These are phyloP conservation scores for Crotalus horridus DNA, from an alignment of 2,113 vertebrate genomes.

Conservation along the genomic window DNA sequence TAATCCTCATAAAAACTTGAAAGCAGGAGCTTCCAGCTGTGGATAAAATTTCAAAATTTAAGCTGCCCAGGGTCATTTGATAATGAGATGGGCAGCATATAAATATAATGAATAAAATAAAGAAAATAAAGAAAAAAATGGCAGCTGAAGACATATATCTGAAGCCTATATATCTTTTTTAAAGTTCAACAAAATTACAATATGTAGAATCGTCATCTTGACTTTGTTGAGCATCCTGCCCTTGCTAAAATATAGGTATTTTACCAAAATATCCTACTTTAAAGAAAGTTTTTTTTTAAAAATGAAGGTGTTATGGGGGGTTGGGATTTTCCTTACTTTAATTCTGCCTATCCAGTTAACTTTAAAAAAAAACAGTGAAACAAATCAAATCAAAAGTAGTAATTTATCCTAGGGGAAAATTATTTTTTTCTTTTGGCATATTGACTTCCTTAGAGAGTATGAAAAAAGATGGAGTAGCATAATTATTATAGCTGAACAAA, in stretches of 20 bases:
- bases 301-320: neutral
- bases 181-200: neutral
- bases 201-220: neutral
- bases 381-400: slow-evolving; percentile 24
- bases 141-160: neutral
- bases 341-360: slow-evolving; percentile 11
- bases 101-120: neutral
- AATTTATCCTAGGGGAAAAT: slow-evolving; percentile 43
- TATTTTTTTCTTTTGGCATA: slow-evolving; percentile 27
- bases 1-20: neutral
- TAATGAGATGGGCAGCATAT: neutral
- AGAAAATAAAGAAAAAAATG: neutral
- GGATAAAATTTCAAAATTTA: neutral
- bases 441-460: slow-evolving; percentile 20
- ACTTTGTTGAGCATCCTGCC: neutral
- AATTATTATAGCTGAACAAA: slow-evolving; percentile 37
- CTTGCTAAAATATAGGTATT: slow-evolving; percentile 24
- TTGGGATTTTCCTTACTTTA: neutral
- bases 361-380: slow-evolving; percentile 18
- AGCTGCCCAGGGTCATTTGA: neutral
- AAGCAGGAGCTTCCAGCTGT: neutral
- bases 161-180: neutral
- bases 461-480: slow-evolving; percentile 7
- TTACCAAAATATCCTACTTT: too few relatives aligned
- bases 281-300: slow-evolving; percentile 24